phyloP scores from a whole-genome alignment of 2,888 invertebrate species.

The Tipula lateralis region DNA sequence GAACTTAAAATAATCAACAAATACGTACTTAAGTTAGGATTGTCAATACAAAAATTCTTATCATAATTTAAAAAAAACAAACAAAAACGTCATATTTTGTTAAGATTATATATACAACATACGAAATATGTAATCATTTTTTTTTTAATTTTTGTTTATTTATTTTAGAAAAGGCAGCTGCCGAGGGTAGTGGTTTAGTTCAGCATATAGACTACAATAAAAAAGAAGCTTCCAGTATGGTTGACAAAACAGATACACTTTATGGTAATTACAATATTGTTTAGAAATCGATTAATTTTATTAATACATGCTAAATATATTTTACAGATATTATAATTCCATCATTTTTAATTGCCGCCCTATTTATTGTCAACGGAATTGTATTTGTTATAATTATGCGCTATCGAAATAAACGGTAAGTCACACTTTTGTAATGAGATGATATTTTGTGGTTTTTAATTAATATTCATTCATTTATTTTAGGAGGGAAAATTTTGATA shows the following conservation, averaged over 20 bases:
- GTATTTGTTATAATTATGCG: constrained; percentile 66
- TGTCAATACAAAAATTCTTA: not conserved
- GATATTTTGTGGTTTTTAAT: not conserved
- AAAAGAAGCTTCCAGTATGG: constrained; percentile 34
- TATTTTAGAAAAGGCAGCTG: constrained; percentile 20
- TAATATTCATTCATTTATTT: not conserved
- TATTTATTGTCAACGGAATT: constrained; percentile 68
- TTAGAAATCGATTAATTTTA: not conserved
- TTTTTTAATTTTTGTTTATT: not conserved
- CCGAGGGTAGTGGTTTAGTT: constrained; percentile 30
- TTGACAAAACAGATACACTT: constrained; percentile 38
- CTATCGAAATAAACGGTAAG: constrained; percentile 39
- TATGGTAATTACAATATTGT: too few relatives aligned
- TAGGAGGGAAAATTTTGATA: constrained; percentile 25
- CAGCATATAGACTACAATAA: constrained; percentile 1
- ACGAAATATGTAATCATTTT: not conserved
- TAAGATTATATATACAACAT: not conserved
- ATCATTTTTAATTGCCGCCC: constrained; percentile 62
- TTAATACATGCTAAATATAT: not conserved
- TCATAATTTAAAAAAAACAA: not conserved
- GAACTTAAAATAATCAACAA: not conserved
- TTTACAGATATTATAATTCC: constrained; percentile 66
- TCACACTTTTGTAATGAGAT: not conserved
- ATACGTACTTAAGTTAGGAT: not conserved
- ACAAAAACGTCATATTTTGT: not conserved